Base-by-base conservation (phyloP, 2,113 vertebrate species). In the Pterocles orientalis region DNA sequence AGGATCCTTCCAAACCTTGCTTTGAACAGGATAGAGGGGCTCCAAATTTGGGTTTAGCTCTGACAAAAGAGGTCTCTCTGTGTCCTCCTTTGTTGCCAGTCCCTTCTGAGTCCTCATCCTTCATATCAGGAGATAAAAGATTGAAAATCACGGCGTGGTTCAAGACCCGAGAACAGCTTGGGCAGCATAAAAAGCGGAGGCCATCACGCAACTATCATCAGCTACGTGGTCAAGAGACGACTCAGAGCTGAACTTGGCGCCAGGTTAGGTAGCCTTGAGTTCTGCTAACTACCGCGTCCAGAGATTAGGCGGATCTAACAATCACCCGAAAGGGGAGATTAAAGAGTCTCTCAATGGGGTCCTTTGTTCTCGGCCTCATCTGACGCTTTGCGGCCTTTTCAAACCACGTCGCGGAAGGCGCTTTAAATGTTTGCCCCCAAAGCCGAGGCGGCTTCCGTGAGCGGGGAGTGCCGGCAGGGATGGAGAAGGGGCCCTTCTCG, bases 401-500 rank as follows among this genome's bases (percentile, higher is more conserved):
- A 87, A 94, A 62, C 86, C 57, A 6, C 33, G 10, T 34, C 53
- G 73, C 31, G 14, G 31, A 90, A 60, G 33, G 69, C 47, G 72
- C 91, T 95, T 97, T 97, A 95, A 95, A 97, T 88, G 61, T 94
- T 95, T 75, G 83, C 9, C 50, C 47, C 18, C 17, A 5, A 10
- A 18, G 21, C 28, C 25, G 14, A 14, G 33, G 14, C 29, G 16
- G 72, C 43, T 25, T 7, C 19, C 89, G 50, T 12, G 71, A 58
- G 68, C 29, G 20, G 24, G 41, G 24, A 26, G 7, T 7, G 54
- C 34, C 17, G 29, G 43, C n/a, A 6, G 17, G 1, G 23, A 97
- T 97, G 96, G 93, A 95, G 54, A 94, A 92, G 47, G 82, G 82
- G 0, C 21, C 43, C 83, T 98, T 98, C 83, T 98, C 99, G 3